A percentile compares a stretch with the other conserved stretches of the same genome.
phyloP scores from a whole-genome alignment of 2,888 invertebrate species.

The Cactoblastis cactorum region DNA sequence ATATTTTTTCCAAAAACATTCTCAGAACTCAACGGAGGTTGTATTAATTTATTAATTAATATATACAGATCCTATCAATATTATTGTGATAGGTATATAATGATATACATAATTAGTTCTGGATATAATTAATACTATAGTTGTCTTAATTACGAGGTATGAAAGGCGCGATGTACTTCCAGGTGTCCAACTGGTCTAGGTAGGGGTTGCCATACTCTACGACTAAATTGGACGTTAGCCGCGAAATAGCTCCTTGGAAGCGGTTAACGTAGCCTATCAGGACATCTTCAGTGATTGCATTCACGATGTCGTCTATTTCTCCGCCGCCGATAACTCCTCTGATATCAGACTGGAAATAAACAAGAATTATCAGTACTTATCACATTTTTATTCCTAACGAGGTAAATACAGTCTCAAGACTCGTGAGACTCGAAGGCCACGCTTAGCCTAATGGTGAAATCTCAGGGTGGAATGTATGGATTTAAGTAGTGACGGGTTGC shows the following conservation, averaged over 20 bases:
- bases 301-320: slow-evolving; percentile 61
- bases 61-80: neutral
- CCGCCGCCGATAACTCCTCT: slow-evolving; percentile 70
- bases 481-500: no score
- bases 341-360: slow-evolving; percentile 52
- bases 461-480: no score
- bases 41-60: neutral
- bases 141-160: slow-evolving; percentile 27
- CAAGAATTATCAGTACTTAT: no score
- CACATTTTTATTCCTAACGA: no score
- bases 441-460: no score
- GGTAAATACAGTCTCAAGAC: no score
- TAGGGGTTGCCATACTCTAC: slow-evolving; percentile 42
- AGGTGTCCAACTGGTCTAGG: slow-evolving; percentile 54
- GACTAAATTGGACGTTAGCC: slow-evolving; percentile 21
- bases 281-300: slow-evolving; percentile 59
- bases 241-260: slow-evolving; percentile 53
- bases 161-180: slow-evolving; percentile 49
- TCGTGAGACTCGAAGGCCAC: no score
- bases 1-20: neutral
- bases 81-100: neutral
- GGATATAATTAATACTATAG: neutral
- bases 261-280: slow-evolving; percentile 55
- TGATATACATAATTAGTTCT: neutral
- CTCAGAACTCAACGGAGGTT: neutral